These are phyloP conservation scores for Porites cylindrica DNA, from an alignment of 92 coral and sea anemone species.

Conservation along the genomic window DNA sequence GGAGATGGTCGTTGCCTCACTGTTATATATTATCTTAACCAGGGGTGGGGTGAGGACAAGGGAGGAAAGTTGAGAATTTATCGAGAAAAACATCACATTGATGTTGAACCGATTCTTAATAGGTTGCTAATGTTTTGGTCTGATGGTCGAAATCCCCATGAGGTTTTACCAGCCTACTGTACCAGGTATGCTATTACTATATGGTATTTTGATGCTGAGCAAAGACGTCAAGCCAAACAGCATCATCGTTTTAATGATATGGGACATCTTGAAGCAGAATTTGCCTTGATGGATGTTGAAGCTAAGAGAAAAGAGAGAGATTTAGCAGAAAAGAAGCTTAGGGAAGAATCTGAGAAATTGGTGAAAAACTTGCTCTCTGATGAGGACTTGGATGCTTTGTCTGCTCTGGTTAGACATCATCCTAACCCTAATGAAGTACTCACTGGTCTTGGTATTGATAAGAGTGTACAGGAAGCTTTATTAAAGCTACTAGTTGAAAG, in stretches of 20 bases:
- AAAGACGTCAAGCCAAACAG: slow-evolving; percentile 77
- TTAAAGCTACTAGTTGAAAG: slow-evolving; percentile 60
- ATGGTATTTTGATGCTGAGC: slow-evolving; percentile 93
- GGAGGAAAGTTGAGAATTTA: slow-evolving; percentile 93
- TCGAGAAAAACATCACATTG: slow-evolving; percentile 59
- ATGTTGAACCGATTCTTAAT: slow-evolving; percentile 91
- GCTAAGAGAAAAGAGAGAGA: slow-evolving; percentile 75
- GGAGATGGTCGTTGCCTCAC: slow-evolving; percentile 94
- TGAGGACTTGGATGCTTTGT: slow-evolving; percentile 67
- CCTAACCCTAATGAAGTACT: slow-evolving; percentile 57
- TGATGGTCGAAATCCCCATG: slow-evolving; percentile 92
- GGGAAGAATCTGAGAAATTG: slow-evolving; percentile 67
- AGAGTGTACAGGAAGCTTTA: slow-evolving; percentile 68
- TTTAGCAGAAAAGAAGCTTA: slow-evolving; percentile 60
- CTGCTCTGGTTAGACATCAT: slow-evolving; percentile 57
- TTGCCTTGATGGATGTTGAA: slow-evolving; percentile 72
- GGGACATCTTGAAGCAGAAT: slow-evolving; percentile 58
- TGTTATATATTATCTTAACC: slow-evolving; percentile 81
- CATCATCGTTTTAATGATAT: slow-evolving; percentile 45
- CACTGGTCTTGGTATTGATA: slow-evolving; percentile 47
- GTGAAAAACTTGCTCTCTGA: slow-evolving; percentile 73
- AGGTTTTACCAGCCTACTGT: slow-evolving; percentile 85
- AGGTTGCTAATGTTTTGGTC: slow-evolving; percentile 95
- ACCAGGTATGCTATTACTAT: slow-evolving; percentile 92
- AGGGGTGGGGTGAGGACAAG: slow-evolving; percentile 80